phyloP scores from a whole-genome alignment of 2,113 vertebrate genomes.

The Perca flavescens region DNA sequence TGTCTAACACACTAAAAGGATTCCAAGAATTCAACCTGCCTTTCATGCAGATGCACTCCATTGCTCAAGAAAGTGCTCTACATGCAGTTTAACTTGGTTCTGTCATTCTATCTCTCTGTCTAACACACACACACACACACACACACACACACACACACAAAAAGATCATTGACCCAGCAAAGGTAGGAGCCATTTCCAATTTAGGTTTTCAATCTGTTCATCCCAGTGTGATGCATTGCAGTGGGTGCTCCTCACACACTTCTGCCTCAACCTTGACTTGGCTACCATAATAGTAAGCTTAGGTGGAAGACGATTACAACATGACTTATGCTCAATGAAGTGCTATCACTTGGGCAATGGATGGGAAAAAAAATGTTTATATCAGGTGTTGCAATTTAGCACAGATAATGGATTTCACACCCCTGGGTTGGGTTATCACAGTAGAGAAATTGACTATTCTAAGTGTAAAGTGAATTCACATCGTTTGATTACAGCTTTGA shows the following conservation, averaged over 20 bases:
- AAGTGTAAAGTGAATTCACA: background rate
- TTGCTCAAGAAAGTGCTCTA: constrained; percentile 59
- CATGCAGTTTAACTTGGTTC: constrained; percentile 47
- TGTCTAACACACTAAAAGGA: constrained; percentile 55
- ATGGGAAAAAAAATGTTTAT: constrained; percentile 2
- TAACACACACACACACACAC: background rate
- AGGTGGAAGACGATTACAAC: constrained; percentile 35
- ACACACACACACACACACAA: constrained; percentile 1
- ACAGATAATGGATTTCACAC: constrained; percentile 14
- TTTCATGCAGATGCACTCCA: constrained; percentile 61
- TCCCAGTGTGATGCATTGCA: constrained; percentile 53
- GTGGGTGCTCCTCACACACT: constrained; percentile 25
- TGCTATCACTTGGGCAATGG: constrained; percentile 13
- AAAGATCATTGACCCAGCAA: constrained; percentile 58
- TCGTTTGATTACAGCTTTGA: constrained; percentile 1
- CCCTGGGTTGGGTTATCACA: background rate
- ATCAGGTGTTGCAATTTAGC: constrained; percentile 9
- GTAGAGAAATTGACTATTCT: background rate
- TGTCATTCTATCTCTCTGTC: background rate
- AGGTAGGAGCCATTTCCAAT: constrained; percentile 62
- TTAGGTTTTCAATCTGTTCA: constrained; percentile 50
- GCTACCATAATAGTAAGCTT: constrained; percentile 21
- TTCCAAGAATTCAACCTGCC: constrained; percentile 65
- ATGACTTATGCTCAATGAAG: constrained; percentile 19
- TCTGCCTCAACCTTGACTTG: constrained; percentile 51